These are phyloP conservation scores for Oligia strigilis DNA, from an alignment of 2,888 invertebrate species.

Conservation along the genomic window DNA sequence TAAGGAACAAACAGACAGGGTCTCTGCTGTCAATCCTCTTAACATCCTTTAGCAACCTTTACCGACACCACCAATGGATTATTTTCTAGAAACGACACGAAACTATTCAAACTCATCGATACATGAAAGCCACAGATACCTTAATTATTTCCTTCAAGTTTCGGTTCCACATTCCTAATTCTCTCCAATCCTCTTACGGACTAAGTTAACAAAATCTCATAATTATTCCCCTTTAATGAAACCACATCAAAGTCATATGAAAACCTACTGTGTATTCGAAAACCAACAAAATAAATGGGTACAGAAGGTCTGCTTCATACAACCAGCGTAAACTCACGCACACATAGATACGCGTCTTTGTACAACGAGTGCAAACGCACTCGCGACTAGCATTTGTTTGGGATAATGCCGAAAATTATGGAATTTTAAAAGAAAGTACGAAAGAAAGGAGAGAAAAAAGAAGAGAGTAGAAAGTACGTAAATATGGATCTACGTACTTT, in stretches of 20 bases:
- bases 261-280: conserved; percentile 7
- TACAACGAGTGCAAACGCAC: background rate
- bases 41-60: background rate
- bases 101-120: background rate
- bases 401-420: background rate
- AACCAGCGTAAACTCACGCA: background rate
- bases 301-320: background rate
- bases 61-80: no score
- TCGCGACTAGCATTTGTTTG: background rate
- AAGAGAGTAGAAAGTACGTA: background rate
- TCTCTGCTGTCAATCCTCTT: background rate
- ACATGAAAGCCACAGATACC: background rate
- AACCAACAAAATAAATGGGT: conserved; percentile 2
- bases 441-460: no score
- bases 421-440: no score
- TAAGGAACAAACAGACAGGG: no score
- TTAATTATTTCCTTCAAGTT: background rate
- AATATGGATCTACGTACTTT: background rate
- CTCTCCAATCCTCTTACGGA: background rate
- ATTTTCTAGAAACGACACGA: background rate
- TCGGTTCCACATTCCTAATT: background rate
- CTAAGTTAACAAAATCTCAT: conserved; percentile 20
- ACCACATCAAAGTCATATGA: conserved; percentile 35
- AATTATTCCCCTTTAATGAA: conserved; percentile 10
- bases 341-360: background rate